Evolutionary conservation across 2,113 vertebrate species (phyloP), one percentile per base, ranked within the genome.

Genomic region (Barnardius zonarius): DNA sequence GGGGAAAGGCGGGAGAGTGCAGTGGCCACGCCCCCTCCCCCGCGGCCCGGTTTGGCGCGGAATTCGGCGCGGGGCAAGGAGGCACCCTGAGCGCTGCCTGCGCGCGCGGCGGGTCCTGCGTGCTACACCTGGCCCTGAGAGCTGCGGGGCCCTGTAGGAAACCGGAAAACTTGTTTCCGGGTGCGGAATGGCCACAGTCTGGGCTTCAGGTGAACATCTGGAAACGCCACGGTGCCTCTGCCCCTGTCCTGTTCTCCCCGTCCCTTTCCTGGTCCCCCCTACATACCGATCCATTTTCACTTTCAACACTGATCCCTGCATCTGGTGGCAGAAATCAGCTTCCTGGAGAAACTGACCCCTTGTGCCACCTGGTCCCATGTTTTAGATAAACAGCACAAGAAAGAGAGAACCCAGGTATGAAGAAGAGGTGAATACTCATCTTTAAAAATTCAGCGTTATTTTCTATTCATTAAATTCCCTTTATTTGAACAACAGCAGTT

Each of bases 81-180:
- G 7, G 13, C 39, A 39, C 20, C 16, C 2, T 6, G 22, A 2
- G 4, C 6, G 2, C 31, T 3, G 6, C 37, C 33, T 2, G 64
- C 23, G 2, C 2, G 39, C 23, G 13, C 8, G 16, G 59, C 6
- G 12, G 17, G 41, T 3, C 3, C 5, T 1, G 2, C 10, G 0
- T 3, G 0, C 2, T 2, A 0, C 0, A 2, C 11, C 41, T 0
- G 39, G 0, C 2, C 1, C 37, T 4, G 10, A 27, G 5, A 7
- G 23, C 6, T 2, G 7, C 18, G 23, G 52, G 31, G 3, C 16
- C 17, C 23, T 0, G 0, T 0, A 9, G n/a, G 16, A 4, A 27
- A 10, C 27, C 0, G 8, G 39, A 1, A 12, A 48, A 8, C 17
- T 35, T 9, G 2, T 17, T 37, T 62, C 51, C 35, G 14, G 17